These are phyloP conservation scores for Athene cunicularia DNA, from an alignment of 2,113 vertebrate species.

Conservation along the genomic window DNA sequence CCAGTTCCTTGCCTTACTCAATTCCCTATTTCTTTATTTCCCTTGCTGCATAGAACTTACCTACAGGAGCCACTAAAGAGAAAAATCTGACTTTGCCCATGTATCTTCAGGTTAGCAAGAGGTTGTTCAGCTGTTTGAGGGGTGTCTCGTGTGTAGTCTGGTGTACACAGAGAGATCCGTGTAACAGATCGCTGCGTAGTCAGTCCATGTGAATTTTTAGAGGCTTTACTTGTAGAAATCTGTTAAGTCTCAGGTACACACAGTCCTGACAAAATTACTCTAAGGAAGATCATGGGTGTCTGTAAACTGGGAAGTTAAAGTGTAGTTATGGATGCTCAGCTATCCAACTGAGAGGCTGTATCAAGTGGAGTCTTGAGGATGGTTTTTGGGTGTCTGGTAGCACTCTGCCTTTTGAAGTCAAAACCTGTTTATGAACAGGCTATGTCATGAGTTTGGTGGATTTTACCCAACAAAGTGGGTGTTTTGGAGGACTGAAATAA, in stretches of 20 bases:
- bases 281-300: neutral
- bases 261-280: neutral
- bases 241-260: neutral
- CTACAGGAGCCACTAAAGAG: neutral
- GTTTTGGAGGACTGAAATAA: constrained; percentile 9
- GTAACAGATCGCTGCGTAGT: neutral
- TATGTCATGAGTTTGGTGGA: neutral
- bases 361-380: neutral
- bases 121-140: neutral
- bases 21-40: neutral
- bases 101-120: neutral
- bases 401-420: neutral
- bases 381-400: neutral
- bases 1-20: neutral
- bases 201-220: neutral
- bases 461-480: neutral
- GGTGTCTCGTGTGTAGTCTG: accelerated
- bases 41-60: neutral
- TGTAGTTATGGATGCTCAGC: neutral
- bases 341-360: neutral
- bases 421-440: neutral
- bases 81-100: neutral
- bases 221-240: neutral
- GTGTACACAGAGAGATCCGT: accelerated
- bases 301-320: neutral